phyloP scores from a whole-genome alignment of 2,797 vertebrate genomes.

The Anabas testudineus region DNA sequence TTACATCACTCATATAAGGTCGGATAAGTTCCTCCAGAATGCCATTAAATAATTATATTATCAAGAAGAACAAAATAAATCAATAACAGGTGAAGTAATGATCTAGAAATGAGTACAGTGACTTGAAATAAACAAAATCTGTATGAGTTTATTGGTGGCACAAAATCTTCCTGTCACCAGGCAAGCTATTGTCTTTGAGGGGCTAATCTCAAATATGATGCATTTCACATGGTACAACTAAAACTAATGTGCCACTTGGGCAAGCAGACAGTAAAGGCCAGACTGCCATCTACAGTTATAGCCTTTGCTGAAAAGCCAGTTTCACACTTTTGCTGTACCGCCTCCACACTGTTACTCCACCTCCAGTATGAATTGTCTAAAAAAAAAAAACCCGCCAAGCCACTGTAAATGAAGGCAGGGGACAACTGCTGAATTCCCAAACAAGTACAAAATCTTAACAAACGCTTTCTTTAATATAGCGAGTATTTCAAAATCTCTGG shows the following conservation, averaged over 20 bases:
- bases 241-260: constrained; percentile 31
- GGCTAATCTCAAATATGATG: constrained; percentile 42
- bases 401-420: background rate
- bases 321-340: background rate
- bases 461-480: constrained; percentile 2
- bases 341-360: constrained; percentile 19
- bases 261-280: constrained; percentile 43
- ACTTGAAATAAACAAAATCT: constrained; percentile 8
- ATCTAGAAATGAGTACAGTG: background rate
- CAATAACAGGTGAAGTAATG: background rate
- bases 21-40: background rate
- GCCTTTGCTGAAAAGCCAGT: constrained; percentile 6
- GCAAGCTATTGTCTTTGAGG: constrained; percentile 24
- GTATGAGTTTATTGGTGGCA: background rate
- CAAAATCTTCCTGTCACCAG: background rate
- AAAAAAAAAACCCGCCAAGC: too few relatives aligned
- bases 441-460: background rate
- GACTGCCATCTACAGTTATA: constrained; percentile 59
- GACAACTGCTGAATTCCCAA: background rate
- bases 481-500: constrained; percentile 21
- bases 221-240: constrained; percentile 25
- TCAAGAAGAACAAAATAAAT: background rate
- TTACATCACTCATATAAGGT: constrained; percentile 3
- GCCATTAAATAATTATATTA: constrained; percentile 1
- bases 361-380: background rate